Evolutionary conservation across 2,797 vertebrate genomes (phyloP).

Genomic region (Streptopelia turtur): DNA sequence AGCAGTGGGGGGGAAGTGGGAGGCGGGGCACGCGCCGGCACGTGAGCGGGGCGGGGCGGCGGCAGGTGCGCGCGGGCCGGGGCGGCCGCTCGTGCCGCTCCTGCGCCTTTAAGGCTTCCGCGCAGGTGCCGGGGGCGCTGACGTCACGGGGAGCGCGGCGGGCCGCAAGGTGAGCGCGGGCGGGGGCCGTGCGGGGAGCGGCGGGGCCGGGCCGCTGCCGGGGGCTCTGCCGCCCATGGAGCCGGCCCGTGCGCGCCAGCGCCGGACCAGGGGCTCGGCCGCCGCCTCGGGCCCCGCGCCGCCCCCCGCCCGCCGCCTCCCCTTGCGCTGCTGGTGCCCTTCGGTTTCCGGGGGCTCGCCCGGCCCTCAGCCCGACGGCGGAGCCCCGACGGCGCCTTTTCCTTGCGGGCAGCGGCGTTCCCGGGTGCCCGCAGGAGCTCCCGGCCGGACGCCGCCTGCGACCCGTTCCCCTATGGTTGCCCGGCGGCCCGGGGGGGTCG

Average conservation of each 20-base stretch:
- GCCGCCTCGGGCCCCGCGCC: constrained; percentile 4
- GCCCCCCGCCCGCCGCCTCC: constrained; percentile 22
- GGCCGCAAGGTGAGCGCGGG: neutral
- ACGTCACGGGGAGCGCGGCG: neutral
- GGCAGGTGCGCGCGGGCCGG: neutral
- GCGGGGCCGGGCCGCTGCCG: neutral
- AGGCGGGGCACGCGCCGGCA: accelerated
- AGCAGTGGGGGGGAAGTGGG: too few species aligned
- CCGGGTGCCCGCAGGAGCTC: constrained; percentile 59
- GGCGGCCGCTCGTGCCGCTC: too few species aligned
- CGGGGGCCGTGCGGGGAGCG: neutral
- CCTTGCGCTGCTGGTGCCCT: constrained; percentile 59
- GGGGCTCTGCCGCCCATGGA: constrained; percentile 34
- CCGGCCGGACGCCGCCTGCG: constrained; percentile 31
- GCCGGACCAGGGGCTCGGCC: constrained; percentile 24
- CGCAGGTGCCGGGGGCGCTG: neutral
- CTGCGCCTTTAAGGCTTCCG: neutral
- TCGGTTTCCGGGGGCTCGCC: neutral
- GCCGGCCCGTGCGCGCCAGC: neutral
- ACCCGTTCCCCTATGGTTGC: constrained; percentile 34
- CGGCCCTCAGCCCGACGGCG: constrained; percentile 18
- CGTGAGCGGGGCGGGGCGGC: neutral
- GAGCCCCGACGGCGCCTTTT: neutral
- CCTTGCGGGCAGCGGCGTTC: neutral
- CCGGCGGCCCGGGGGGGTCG: constrained; percentile 58